Conservation (phyloP, 2,797 vertebrate genomes). For the Apodemus agrarius region DNA sequence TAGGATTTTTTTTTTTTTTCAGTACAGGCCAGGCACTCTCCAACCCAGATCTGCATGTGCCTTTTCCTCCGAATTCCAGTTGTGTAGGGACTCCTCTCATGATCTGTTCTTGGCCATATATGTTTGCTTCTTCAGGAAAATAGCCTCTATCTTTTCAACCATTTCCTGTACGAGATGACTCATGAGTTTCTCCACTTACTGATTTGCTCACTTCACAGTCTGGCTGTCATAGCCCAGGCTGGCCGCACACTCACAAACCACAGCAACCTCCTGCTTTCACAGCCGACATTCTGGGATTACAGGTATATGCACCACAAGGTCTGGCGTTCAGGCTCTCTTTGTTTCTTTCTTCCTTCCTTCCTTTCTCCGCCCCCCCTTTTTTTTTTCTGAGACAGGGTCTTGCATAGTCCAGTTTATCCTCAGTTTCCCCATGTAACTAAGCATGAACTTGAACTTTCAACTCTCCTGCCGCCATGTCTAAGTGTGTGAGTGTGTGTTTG, state of each 20-base stretch:
- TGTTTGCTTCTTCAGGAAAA: background rate
- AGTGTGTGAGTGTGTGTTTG: background rate
- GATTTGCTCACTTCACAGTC: background rate
- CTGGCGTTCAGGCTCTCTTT: background rate
- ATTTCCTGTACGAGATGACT: background rate
- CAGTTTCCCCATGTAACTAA: background rate
- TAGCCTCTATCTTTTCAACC: background rate
- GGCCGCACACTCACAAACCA: background rate
- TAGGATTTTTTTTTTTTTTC: background rate
- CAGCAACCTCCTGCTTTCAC: background rate
- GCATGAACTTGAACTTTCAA: background rate
- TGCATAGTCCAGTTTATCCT: background rate
- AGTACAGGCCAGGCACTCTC: background rate
- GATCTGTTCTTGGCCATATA: background rate
- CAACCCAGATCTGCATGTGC: background rate
- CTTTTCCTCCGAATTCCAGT: background rate
- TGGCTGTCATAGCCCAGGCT: background rate
- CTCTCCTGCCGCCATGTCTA: background rate
- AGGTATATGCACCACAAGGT: background rate
- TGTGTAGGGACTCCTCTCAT: background rate
- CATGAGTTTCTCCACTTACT: background rate
- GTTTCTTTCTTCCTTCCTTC: too few species aligned
- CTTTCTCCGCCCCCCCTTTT: too few species aligned
- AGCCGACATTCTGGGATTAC: background rate
- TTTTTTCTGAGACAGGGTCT: background rate